A percentile compares a stretch with the other conserved stretches of the same genome.
Evolutionary conservation across 2,888 invertebrate species (phyloP).

Genomic region (Mythimna impura): DNA sequence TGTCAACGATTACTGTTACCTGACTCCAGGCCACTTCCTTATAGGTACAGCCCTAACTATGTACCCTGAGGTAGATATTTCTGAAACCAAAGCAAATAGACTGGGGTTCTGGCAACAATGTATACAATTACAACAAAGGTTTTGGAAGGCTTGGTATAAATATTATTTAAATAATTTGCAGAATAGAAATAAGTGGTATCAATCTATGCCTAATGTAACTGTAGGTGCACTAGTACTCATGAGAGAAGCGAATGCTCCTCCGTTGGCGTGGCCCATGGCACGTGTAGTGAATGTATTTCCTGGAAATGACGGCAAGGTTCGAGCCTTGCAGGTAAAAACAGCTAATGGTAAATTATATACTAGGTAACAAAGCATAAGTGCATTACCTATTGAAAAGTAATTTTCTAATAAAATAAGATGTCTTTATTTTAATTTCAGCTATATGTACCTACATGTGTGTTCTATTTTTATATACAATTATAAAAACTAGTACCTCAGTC

Average conservation of each 20-base stretch:
- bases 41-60: not conserved
- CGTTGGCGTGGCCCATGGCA: no score
- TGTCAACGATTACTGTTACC: slow-evolving; percentile 4
- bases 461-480: not conserved
- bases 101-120: no score
- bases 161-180: slow-evolving; percentile 4
- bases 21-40: not conserved
- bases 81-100: no score
- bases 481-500: not conserved
- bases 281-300: no score
- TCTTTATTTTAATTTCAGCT: not conserved
- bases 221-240: no score
- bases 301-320: no score
- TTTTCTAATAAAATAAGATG: not conserved
- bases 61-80: no score
- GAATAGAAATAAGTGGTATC: not conserved
- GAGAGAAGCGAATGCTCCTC: no score
- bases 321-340: no score
- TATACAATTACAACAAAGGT: no score
- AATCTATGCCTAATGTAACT: no score
- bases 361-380: slow-evolving; percentile 6
- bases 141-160: no score
- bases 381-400: slow-evolving; percentile 2
- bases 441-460: not conserved
- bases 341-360: not conserved